Base-by-base conservation (phyloP, 2,888 invertebrate species). In the Chirona hameri region DNA sequence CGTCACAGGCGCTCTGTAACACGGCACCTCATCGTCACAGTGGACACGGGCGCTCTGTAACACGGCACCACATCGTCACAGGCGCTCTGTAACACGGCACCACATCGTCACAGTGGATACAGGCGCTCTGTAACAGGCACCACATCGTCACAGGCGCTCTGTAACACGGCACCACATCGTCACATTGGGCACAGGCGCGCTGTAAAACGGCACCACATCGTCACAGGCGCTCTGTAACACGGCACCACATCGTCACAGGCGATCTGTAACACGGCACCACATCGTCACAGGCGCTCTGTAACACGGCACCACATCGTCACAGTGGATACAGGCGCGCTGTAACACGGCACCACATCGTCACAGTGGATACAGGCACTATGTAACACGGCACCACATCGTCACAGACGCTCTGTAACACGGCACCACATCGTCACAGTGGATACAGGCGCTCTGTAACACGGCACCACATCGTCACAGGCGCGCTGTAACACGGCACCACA, bases 391-490 rank as follows among this genome's bases (percentile, higher is more conserved):
- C 39, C 39, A 39, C 39, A 39, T 14, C 76, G 15, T 21, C 39
- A 39, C 39, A 39, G 39, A 7, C 39, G 39, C 39, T 39, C 39
- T 39, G 39, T 39, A 39, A 39, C 39, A 39, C 39, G 39, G 39
- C 39, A 39, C 39, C 39, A 39, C 39, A 39, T 7, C 39, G 39
- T 39, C 39, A 39, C 39, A n/a, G 39, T n/a, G n/a, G n/a, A n/a
- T n/a, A n/a, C n/a, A n/a, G n/a, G 94, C 87, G 94, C 93, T 88
- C 94, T 95, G 87, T 93, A 91, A 87, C 96, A 96, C 39, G 87
- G 92, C 92, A 0, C 93, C 91, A 21, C 95, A 95, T 87, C 96
- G 96, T 88, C 95, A 96, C 86, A 95, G 94, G n/a, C n/a, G n/a
- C n/a, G n/a, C n/a, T n/a, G n/a, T n/a, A n/a, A n/a, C n/a, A n/a